Percentiles rank a stretch among this genome's conserved stretches.
Evolutionary conservation across 1,140 invertebrate genomes (phyloP).

Genomic region (Bombyx mandarina): DNA sequence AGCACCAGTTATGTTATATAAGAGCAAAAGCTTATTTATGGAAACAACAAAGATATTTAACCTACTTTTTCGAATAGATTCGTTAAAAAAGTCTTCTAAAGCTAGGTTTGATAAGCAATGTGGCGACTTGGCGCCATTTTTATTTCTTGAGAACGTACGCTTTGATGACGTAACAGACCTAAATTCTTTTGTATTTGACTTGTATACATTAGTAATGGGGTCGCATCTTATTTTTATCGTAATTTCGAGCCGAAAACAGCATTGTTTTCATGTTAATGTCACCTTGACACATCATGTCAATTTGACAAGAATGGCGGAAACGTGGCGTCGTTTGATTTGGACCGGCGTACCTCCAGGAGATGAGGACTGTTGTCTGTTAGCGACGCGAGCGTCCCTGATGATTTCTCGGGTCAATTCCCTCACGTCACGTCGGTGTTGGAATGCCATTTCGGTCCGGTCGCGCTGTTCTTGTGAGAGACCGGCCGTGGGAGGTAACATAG

Average conservation of each 20-base stretch:
- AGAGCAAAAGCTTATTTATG: neutral
- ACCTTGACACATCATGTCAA: conserved; percentile 63
- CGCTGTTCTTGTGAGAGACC: conserved; percentile 55
- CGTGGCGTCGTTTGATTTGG: conserved; percentile 63
- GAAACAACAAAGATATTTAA: no score
- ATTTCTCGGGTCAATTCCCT: conserved; percentile 62
- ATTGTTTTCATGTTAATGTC: conserved; percentile 64
- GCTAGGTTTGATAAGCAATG: conserved; percentile 25
- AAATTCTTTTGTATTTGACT: conserved; percentile 30
- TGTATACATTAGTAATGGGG: conserved; percentile 11
- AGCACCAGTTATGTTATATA: conserved; percentile 8
- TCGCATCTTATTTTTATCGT: conserved; percentile 24
- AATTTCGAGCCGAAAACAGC: conserved; percentile 31
- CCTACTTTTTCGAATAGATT: no score
- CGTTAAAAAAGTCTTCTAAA: no score
- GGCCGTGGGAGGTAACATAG: conserved; percentile 67
- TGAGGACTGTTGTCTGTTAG: conserved; percentile 53
- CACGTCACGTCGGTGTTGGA: conserved; percentile 60
- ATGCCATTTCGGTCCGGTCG: conserved; percentile 59
- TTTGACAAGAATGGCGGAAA: conserved; percentile 68
- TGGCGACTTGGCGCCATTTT: conserved; percentile 70
- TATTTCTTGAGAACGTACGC: conserved; percentile 45
- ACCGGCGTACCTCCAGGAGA: conserved; percentile 66
- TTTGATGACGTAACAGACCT: conserved; percentile 59
- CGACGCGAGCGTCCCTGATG: conserved; percentile 55